Percentiles rank a stretch among this genome's conserved stretches.
phyloP scores from a whole-genome alignment of 2,797 vertebrate species.

The Liparis tanakae region DNA sequence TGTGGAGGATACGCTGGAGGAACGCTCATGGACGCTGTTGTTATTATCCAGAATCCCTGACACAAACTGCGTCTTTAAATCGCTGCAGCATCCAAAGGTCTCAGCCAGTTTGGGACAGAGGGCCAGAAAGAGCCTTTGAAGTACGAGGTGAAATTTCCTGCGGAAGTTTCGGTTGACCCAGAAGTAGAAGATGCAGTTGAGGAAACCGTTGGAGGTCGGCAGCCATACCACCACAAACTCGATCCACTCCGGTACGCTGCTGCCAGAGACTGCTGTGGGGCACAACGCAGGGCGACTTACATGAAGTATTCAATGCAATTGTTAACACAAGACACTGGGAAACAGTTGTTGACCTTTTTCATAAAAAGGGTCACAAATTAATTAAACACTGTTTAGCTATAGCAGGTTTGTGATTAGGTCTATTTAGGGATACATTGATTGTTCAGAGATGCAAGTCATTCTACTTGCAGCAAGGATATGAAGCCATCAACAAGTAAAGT shows the following conservation, averaged over 20 bases:
- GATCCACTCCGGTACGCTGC: conserved; percentile 84
- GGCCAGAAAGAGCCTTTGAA: conserved; percentile 72
- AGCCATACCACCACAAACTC: conserved; percentile 90
- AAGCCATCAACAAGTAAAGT: conserved; percentile 27
- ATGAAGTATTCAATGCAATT: not conserved
- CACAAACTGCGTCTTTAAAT: conserved; percentile 49
- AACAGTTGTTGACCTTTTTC: not conserved
- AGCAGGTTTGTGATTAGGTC: conserved; percentile 1
- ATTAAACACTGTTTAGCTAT: not conserved
- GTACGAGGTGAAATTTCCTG: conserved; percentile 81
- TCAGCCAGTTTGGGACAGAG: conserved; percentile 68
- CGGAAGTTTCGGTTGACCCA: conserved; percentile 90
- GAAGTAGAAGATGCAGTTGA: conserved; percentile 93
- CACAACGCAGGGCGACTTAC: conserved; percentile 32
- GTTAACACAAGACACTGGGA: conserved; percentile 9
- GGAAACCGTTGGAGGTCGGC: conserved; percentile 89
- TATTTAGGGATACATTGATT: not conserved
- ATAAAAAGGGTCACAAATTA: not conserved
- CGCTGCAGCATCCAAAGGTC: conserved; percentile 40
- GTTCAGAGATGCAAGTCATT: not conserved
- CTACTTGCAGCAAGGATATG: conserved; percentile 3
- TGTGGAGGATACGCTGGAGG: conserved; percentile 86
- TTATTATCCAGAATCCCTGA: conserved; percentile 70
- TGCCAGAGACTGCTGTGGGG: conserved; percentile 80
- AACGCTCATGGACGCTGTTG: conserved; percentile 77